Conservation (phyloP, 2,113 vertebrate species). For the Oplegnathus fasciatus region DNA sequence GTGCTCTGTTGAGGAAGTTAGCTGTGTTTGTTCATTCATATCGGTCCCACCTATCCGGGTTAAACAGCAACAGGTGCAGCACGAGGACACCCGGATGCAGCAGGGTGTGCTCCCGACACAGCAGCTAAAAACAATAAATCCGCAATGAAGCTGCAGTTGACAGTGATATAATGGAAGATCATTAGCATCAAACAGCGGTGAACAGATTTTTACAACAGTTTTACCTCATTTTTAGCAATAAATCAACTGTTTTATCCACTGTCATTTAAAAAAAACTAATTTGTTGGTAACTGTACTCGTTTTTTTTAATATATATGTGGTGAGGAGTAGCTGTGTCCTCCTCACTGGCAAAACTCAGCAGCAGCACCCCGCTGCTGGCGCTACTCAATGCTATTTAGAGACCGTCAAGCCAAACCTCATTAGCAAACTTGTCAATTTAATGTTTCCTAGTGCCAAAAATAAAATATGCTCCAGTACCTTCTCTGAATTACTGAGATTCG, state of each 20-base stretch:
- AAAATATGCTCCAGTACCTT: neutral
- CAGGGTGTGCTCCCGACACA: constrained; percentile 39
- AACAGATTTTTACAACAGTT: neutral
- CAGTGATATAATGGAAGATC: no score
- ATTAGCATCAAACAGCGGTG: neutral
- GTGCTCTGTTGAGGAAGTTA: neutral
- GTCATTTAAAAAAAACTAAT: neutral
- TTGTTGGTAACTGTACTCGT: neutral
- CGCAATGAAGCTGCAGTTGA: no score
- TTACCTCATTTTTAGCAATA: neutral
- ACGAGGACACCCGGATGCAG: constrained; percentile 69
- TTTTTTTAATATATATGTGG: no score
- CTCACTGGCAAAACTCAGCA: neutral
- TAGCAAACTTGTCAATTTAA: neutral
- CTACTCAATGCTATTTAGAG: neutral
- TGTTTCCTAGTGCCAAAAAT: neutral
- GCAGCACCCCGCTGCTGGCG: neutral
- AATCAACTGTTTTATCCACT: neutral
- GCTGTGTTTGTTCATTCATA: neutral
- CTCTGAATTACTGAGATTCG: neutral
- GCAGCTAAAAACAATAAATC: no score
- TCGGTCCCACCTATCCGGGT: constrained; percentile 15
- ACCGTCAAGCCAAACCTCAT: neutral
- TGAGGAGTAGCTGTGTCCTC: neutral
- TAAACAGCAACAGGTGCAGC: constrained; percentile 48